Conservation (phyloP, 2,888 invertebrate genomes). For the Erannis defoliaria region DNA sequence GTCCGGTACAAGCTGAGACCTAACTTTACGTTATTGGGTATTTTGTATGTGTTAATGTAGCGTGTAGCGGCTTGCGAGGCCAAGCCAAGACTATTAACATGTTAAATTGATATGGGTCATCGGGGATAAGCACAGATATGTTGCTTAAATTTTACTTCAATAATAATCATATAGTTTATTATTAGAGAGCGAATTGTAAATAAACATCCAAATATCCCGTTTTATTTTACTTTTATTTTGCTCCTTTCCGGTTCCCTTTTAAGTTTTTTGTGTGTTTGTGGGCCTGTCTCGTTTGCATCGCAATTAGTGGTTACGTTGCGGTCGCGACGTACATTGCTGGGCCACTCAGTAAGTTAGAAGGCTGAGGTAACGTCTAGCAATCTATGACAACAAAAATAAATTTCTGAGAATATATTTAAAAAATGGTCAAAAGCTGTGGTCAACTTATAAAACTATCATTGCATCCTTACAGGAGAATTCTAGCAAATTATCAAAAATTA, state of each 20-base stretch:
- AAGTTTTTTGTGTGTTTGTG: slow-evolving; percentile 48
- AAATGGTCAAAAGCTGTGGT: too few relatives aligned
- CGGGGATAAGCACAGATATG: slow-evolving; percentile 76
- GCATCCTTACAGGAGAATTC: too few relatives aligned
- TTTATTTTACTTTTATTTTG: slow-evolving; percentile 83
- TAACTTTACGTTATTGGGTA: slow-evolving; percentile 72
- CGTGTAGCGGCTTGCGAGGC: slow-evolving; percentile 71
- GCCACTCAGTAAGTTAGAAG: neutral
- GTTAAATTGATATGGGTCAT: slow-evolving; percentile 76
- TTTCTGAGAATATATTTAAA: too few relatives aligned
- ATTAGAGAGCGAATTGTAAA: slow-evolving; percentile 84
- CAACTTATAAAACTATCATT: too few relatives aligned
- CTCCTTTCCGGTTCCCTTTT: slow-evolving; percentile 48
- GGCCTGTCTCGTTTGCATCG: slow-evolving; percentile 61
- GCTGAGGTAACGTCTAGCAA: neutral
- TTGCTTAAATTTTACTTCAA: slow-evolving; percentile 79
- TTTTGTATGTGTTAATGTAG: slow-evolving; percentile 78
- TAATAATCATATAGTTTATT: slow-evolving; percentile 82
- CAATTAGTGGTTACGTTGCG: slow-evolving; percentile 53
- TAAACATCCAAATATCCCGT: slow-evolving; percentile 85
- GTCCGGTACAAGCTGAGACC: slow-evolving; percentile 63
- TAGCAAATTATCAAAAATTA: too few relatives aligned
- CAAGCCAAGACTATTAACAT: slow-evolving; percentile 76
- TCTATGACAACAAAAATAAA: neutral
- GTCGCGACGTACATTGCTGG: slow-evolving; percentile 11